Percentiles rank a stretch among this genome's conserved stretches.
Evolutionary conservation across 2,797 vertebrate genomes (phyloP).

Genomic region (Hapalemur alaotrensis): DNA sequence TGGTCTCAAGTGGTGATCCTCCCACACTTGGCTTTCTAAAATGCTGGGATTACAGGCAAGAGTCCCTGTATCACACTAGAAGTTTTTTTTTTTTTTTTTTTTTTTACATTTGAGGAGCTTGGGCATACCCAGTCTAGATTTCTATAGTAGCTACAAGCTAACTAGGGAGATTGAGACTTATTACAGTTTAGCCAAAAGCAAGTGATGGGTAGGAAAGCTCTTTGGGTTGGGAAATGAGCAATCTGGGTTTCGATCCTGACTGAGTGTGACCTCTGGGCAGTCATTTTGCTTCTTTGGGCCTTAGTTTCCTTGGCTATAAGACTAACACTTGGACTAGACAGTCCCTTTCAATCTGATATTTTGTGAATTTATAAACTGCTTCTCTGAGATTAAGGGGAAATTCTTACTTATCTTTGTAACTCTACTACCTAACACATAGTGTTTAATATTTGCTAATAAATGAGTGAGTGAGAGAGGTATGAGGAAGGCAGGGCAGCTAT

Average conservation of each 20-base stretch:
- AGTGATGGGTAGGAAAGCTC: background rate
- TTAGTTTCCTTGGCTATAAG: background rate
- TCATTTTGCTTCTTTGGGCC: background rate
- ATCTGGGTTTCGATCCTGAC: background rate
- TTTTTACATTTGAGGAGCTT: background rate
- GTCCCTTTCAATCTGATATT: background rate
- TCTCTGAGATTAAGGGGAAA: background rate
- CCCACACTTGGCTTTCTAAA: too few relatives aligned
- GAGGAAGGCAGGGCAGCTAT: background rate
- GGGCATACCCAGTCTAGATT: background rate
- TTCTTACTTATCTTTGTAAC: constrained; percentile 8
- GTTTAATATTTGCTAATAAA: background rate
- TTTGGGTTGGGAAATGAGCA: background rate
- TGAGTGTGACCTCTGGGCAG: background rate
- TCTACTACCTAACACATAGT: background rate
- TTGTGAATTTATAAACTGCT: background rate
- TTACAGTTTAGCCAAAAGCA: background rate
- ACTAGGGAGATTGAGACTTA: background rate
- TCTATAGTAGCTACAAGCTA: background rate
- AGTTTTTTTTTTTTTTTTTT: background rate
- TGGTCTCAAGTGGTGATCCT: too few relatives aligned
- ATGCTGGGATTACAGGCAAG: too few relatives aligned
- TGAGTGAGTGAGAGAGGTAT: background rate
- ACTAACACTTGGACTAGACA: background rate
- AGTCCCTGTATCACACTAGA: too few relatives aligned